Conservation (phyloP, 2,113 vertebrate genomes). For the Aegotheles bennettii region DNA sequence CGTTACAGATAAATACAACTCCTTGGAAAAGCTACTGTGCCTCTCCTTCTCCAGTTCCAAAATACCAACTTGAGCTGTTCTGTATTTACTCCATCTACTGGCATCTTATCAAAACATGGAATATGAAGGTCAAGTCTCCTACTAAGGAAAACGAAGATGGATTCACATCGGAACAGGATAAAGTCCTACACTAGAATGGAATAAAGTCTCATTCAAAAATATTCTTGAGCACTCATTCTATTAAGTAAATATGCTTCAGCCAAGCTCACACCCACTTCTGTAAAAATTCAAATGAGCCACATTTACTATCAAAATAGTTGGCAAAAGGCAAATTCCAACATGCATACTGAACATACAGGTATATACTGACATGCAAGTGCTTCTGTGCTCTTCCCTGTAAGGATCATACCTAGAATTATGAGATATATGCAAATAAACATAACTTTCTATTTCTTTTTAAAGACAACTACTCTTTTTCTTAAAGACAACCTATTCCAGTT, state of each 20-base stretch:
- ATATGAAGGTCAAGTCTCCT: neutral
- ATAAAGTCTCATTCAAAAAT: neutral
- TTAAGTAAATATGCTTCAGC: neutral
- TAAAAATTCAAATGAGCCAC: conserved; percentile 21
- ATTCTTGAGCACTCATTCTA: neutral
- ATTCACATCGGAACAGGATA: neutral
- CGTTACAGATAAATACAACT: neutral
- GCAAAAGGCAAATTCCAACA: conserved; percentile 42
- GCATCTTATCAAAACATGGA: neutral
- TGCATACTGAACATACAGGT: conserved; percentile 29
- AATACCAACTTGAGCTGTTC: neutral
- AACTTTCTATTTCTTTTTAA: neutral
- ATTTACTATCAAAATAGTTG: conserved; percentile 55
- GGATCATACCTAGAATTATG: neutral
- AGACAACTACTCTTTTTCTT: neutral
- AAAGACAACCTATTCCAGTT: neutral
- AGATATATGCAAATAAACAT: neutral
- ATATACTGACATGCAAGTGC: neutral
- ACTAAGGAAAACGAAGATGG: neutral
- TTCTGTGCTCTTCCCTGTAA: neutral
- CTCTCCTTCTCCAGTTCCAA: neutral
- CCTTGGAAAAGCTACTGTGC: neutral
- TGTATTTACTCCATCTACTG: neutral
- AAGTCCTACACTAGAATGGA: neutral
- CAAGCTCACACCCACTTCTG: conserved; percentile 12